phyloP scores from a whole-genome alignment of 2,797 vertebrate species.

The Tangara arthus region DNA sequence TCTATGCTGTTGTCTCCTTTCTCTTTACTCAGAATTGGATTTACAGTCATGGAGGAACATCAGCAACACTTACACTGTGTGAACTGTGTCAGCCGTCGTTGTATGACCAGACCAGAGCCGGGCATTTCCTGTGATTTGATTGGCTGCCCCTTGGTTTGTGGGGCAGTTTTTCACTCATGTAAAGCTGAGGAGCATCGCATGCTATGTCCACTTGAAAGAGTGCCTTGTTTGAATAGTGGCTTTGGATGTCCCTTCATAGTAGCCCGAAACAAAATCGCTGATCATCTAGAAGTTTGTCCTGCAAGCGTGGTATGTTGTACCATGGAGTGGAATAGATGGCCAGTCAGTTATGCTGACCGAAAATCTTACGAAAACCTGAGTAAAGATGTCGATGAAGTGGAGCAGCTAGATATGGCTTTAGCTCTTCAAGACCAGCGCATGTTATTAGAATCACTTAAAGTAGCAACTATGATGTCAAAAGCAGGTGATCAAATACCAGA shows the following conservation, averaged over 20 bases:
- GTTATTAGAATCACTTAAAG: constrained; percentile 95
- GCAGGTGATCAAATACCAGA: constrained; percentile 78
- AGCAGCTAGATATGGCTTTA: constrained; percentile 97
- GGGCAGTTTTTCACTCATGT: constrained; percentile 94
- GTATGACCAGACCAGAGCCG: constrained; percentile 90
- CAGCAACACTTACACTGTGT: constrained; percentile 91
- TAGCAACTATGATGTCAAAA: constrained; percentile 91
- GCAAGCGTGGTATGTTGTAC: constrained; percentile 98
- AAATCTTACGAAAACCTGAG: constrained; percentile 97
- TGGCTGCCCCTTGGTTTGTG: constrained; percentile 92
- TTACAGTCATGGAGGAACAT: constrained; percentile 83
- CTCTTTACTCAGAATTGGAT: constrained; percentile 55
- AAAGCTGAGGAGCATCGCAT: constrained; percentile 92
- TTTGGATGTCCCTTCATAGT: constrained; percentile 95
- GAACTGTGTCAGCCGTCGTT: constrained; percentile 94
- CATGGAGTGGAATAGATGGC: constrained; percentile 99
- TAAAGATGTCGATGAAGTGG: constrained; percentile 94
- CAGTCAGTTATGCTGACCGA: constrained; percentile 94
- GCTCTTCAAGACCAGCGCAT: constrained; percentile 98
- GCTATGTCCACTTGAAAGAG: constrained; percentile 91
- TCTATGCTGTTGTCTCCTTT: neutral
- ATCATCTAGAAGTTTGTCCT: constrained; percentile 91
- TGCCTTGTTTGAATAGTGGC: constrained; percentile 91
- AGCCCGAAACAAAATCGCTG: constrained; percentile 88
- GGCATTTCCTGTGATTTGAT: constrained; percentile 91